A percentile compares a stretch with the other conserved stretches of the same genome.
Conservation (phyloP, 23 tunicate genomes). For the Botrylloides violaceus region DNA sequence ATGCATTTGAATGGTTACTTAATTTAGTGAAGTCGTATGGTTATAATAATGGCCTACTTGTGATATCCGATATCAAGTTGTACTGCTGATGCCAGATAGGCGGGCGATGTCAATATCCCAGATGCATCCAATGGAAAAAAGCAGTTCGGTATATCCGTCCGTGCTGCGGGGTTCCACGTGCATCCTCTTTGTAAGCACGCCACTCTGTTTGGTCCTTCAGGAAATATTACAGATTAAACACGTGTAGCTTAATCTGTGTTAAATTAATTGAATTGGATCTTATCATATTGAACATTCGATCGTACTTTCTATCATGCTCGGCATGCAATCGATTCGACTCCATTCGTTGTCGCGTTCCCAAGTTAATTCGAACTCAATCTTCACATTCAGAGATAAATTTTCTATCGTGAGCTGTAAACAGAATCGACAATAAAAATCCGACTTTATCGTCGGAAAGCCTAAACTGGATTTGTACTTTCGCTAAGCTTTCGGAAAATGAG, state of each 20-base stretch:
- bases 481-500: background rate
- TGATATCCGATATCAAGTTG: background rate
- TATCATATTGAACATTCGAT: too few relatives aligned
- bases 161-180: slow-evolving; percentile 40
- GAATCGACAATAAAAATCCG: background rate
- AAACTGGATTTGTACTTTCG: slow-evolving; percentile 5
- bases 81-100: background rate
- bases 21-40: too few relatives aligned
- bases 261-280: too few relatives aligned
- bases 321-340: slow-evolving; percentile 70
- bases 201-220: slow-evolving; percentile 28
- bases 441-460: background rate
- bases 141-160: slow-evolving; percentile 38
- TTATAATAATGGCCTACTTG: too few relatives aligned
- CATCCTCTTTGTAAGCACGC: slow-evolving; percentile 48
- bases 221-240: background rate
- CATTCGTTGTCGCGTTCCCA: slow-evolving; percentile 74
- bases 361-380: slow-evolving; percentile 32
- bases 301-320: slow-evolving; percentile 48
- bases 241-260: background rate
- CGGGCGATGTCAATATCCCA: background rate
- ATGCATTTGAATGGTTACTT: too few relatives aligned
- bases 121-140: slow-evolving; percentile 23
- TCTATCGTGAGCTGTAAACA: background rate
- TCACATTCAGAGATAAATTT: slow-evolving; percentile 11